These are phyloP conservation scores for Drosophila kepulauana DNA, from an alignment of 1,140 invertebrate genomes.

Conservation along the genomic window DNA sequence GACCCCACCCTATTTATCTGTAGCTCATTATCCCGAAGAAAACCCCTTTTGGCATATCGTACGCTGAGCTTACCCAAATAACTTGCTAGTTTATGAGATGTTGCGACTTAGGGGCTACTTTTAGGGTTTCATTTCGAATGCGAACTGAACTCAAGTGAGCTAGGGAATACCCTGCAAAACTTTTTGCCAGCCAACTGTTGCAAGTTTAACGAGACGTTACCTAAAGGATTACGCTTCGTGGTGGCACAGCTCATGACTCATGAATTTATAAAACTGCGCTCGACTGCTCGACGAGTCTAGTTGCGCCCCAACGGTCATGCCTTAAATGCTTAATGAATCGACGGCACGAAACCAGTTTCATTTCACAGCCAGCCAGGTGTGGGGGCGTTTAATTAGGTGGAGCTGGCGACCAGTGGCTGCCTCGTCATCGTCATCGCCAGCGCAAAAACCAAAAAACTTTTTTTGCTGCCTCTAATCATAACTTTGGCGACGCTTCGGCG, in stretches of 20 bases:
- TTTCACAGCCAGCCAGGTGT: constrained; percentile 33
- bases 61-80: constrained; percentile 30
- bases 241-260: constrained; percentile 33
- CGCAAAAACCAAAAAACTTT: constrained; percentile 11
- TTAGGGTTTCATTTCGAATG: constrained; percentile 71
- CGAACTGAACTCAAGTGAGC: background rate
- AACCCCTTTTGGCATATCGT: background rate
- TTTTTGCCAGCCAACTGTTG: background rate
- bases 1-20: constrained; percentile 4
- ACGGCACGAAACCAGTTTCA: constrained; percentile 69
- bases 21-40: constrained; percentile 21
- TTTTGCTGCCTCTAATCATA: constrained; percentile 56
- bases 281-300: background rate
- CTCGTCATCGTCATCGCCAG: background rate
- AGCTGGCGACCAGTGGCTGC: constrained; percentile 11
- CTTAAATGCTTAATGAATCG: constrained; percentile 67
- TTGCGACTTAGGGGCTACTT: constrained; percentile 76
- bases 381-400: constrained; percentile 68
- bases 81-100: constrained; percentile 65
- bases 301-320: constrained; percentile 29
- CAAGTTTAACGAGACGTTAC: background rate
- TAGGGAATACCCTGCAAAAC: background rate
- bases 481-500: constrained; percentile 50
- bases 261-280: constrained; percentile 38
- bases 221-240: constrained; percentile 15